Conservation (phyloP, 2,888 invertebrate species). For the Chalcis sispes region DNA sequence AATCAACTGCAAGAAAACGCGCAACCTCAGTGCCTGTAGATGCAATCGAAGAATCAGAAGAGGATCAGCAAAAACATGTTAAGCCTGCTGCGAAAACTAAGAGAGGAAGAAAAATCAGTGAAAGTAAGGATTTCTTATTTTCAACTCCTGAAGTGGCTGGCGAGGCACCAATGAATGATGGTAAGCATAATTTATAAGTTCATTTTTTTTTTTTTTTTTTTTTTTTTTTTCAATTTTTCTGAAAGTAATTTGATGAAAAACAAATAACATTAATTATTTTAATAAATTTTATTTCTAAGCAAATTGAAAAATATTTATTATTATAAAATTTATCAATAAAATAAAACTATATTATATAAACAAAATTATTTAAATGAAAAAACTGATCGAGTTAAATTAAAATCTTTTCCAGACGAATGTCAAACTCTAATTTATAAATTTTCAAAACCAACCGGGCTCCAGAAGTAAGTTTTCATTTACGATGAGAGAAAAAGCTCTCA, state of each 20-base stretch:
- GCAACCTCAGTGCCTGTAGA: conserved; percentile 55
- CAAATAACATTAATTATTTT: no score
- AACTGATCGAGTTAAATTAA: conserved; percentile 10
- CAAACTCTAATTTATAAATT: conserved; percentile 66
- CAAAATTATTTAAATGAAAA: neutral
- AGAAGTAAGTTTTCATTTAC: conserved; percentile 54
- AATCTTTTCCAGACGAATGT: conserved; percentile 60
- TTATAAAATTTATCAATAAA: no score
- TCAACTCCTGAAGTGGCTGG: conserved; percentile 64
- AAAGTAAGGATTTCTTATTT: conserved; percentile 63
- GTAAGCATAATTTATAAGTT: no score
- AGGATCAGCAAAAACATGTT: conserved; percentile 49
- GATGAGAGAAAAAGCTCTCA: conserved; percentile 23
- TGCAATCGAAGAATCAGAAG: neutral
- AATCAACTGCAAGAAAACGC: conserved; percentile 60
- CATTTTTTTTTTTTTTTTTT: neutral
- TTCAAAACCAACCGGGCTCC: conserved; percentile 67
- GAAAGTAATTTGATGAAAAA: no score
- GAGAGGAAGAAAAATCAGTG: conserved; percentile 60
- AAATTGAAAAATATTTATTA: no score
- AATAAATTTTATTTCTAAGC: no score
- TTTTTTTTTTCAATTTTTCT: conserved; percentile 3
- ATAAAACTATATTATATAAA: no score
- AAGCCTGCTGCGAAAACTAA: conserved; percentile 51
- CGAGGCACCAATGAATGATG: conserved; percentile 58